Base-by-base conservation (phyloP, 1,140 invertebrate species). In the Euwallacea fornicatus region DNA sequence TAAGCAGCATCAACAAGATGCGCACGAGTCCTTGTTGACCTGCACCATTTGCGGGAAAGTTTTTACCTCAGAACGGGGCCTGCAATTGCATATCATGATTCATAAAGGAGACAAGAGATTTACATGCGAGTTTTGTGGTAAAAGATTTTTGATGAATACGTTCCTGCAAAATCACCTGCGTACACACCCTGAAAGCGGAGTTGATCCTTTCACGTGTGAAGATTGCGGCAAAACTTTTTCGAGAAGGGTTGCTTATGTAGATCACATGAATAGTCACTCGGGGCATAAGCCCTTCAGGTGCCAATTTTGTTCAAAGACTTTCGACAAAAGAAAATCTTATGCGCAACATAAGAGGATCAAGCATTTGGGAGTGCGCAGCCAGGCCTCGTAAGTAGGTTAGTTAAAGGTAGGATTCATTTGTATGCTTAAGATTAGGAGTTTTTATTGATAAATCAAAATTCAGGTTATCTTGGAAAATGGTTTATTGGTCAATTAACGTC, bases 21-120 rank as follows among this genome's bases (percentile, higher is more conserved):
- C 88, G 88, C 75, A 89, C 90, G 73, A 80, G 86, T 44, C 81
- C 88, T 44, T 89, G 89, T 89, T 89, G 0, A 87, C 91, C 71
- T 92, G 91, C 76, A 85, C 86, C 21, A 79, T 86, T 2, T 91
- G 89, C 74, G 85, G 86, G 2, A 88, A 89, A 80, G 83, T 84
- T 0, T 91, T 90, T 75, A 83, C 85, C 2, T 86, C 86, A 74
- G 86, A 86, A 76, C 86, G 86, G 74, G 85, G 87, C 72, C 76
- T 89, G 53, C 85, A 84, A 33, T 81, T 86, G 53, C 88, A 89
- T 78, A 83, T 87, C 76, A 83, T 87, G 16, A 67, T 70, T 33
- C 78, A 79, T 61, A 69, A 72, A 0, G 88, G 88, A 0, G 88
- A 93, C 76, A 90, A 91, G 76, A 92, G 92, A 0, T 93, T 91